A percentile compares a stretch with the other conserved stretches of the same genome.
Evolutionary conservation across 1,140 invertebrate genomes (phyloP).

Genomic region (Hormaphis cornu): DNA sequence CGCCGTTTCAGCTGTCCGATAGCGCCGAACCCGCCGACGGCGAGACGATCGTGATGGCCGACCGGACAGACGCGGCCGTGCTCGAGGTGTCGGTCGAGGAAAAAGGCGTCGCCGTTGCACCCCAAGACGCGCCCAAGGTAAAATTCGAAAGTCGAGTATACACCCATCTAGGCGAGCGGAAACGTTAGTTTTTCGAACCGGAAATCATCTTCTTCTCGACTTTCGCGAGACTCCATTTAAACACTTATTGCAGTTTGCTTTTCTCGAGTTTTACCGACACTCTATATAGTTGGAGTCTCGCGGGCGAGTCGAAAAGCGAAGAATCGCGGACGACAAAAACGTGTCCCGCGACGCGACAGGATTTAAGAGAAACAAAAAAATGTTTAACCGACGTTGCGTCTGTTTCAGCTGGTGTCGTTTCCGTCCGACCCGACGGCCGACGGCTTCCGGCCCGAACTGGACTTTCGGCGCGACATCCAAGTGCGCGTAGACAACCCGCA

Average conservation of each 20-base stretch:
- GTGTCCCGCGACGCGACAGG: too few relatives aligned
- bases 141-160: background rate
- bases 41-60: conserved; percentile 19
- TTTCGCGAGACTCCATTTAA: background rate
- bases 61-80: conserved; percentile 3
- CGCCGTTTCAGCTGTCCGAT: background rate
- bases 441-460: background rate
- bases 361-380: too few relatives aligned
- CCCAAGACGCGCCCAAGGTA: background rate
- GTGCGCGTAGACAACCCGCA: conserved; percentile 68
- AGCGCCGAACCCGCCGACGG: background rate
- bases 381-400: too few relatives aligned
- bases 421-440: background rate
- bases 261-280: too few relatives aligned
- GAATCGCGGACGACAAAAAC: too few relatives aligned
- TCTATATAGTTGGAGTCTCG: too few relatives aligned
- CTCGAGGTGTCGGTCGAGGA: conserved; percentile 23
- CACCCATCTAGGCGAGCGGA: too few relatives aligned
- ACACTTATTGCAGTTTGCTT: background rate
- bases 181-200: too few relatives aligned
- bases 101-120: background rate
- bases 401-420: conserved; percentile 7
- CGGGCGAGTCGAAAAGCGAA: too few relatives aligned
- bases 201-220: too few relatives aligned
- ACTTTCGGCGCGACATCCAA: conserved; percentile 47